A percentile compares a stretch with the other conserved stretches of the same genome.
phyloP scores from a whole-genome alignment of 2,797 vertebrate species.

The Poeciliopsis infans region DNA sequence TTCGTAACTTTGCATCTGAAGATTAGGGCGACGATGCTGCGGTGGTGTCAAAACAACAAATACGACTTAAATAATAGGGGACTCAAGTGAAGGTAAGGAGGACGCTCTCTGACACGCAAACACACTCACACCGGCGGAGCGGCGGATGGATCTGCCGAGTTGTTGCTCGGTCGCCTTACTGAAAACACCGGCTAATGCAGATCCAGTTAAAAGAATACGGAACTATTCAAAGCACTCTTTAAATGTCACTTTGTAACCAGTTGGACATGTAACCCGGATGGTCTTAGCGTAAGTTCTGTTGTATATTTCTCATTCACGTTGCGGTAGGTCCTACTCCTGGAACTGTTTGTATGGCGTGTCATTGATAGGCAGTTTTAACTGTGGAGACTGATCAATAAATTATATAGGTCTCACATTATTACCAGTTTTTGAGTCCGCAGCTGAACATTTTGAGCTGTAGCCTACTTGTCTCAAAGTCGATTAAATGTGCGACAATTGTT shows the following conservation, averaged over 20 bases:
- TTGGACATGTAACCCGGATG: not conserved
- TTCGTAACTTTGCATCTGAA: conserved; percentile 63
- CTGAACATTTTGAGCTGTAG: not conserved
- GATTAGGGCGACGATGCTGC: conserved; percentile 55
- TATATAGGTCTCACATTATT: conserved; percentile 13
- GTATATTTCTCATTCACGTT: not conserved
- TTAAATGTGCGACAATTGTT: not conserved
- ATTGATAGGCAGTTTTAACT: conserved; percentile 2
- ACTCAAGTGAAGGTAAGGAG: conserved; percentile 82
- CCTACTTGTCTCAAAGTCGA: not conserved
- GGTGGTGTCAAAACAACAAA: conserved; percentile 67
- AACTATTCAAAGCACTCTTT: conserved; percentile 49
- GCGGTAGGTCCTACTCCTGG: conserved; percentile 7
- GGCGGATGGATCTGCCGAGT: conserved; percentile 7
- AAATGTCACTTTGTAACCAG: conserved; percentile 23
- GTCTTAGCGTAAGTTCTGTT: conserved; percentile 7
- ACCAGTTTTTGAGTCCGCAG: not conserved
- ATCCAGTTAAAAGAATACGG: conserved; percentile 50
- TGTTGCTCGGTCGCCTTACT: conserved; percentile 3
- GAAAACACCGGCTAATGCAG: conserved; percentile 50
- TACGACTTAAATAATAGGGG: conserved; percentile 45
- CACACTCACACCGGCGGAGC: not conserved
- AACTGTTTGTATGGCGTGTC: not conserved
- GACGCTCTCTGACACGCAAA: conserved; percentile 11
- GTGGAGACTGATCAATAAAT: conserved; percentile 17